Evolutionary conservation across 2,888 invertebrate genomes (phyloP).

Genomic region (Meiosimyza decipiens): DNA sequence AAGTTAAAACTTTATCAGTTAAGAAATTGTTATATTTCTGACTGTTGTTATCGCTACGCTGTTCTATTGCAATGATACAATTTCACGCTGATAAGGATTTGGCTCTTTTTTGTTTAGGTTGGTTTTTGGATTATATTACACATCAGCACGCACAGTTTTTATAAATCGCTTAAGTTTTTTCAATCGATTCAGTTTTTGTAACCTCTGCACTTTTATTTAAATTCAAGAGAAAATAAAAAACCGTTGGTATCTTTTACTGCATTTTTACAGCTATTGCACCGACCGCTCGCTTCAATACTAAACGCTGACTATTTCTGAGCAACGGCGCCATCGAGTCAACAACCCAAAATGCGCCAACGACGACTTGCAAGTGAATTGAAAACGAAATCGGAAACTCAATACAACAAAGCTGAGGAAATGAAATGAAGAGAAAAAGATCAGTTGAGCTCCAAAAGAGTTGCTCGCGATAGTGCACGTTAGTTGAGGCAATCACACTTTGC

Average conservation of each 20-base stretch:
- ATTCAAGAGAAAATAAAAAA: no score
- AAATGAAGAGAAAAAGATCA: no score
- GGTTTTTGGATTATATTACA: neutral
- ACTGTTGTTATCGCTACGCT: no score
- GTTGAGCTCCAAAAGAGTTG: no score
- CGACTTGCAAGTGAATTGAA: constrained; percentile 1
- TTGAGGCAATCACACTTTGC: no score
- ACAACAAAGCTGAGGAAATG: no score
- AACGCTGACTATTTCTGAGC: constrained; percentile 25
- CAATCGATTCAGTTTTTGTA: no score
- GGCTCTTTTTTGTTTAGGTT: neutral
- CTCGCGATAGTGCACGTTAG: no score
- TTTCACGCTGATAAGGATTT: neutral
- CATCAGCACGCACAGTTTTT: neutral
- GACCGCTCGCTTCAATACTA: constrained; percentile 6
- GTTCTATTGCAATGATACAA: no score
- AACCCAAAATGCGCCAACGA: constrained; percentile 17
- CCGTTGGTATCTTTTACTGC: neutral
- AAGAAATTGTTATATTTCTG: neutral
- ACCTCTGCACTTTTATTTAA: no score
- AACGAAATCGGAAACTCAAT: neutral
- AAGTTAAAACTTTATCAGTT: neutral
- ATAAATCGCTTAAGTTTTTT: no score
- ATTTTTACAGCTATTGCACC: neutral
- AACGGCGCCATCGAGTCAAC: neutral